Evolutionary conservation across 2,888 invertebrate genomes (phyloP), one percentile per base, ranked within the genome.

Genomic region (Patella caerulea): DNA sequence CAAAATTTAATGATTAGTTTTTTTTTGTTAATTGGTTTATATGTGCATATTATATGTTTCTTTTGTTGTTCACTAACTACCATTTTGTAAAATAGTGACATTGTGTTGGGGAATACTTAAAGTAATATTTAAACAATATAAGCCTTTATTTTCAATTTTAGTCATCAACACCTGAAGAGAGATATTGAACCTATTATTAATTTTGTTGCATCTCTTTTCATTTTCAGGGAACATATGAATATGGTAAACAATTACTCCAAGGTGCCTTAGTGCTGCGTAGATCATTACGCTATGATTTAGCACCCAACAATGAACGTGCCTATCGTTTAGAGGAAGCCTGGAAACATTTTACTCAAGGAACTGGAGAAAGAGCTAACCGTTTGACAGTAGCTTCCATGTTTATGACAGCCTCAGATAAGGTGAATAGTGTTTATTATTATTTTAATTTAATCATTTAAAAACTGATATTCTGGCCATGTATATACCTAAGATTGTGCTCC

Each of bases 381-480:
- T 92, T 96, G 45, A 93, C 95, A 80, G 95, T 95, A 56, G 95
- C 95, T 3, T 94, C 95, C 12, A 95, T 95, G 81, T 96, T 96
- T 88, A 94, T 95, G 89, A 93, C 95, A 81, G 95, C 95, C 78
- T 91, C 92, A 72, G 92, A 93, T 75, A 91, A 93, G 90, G 93
- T 93, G 82, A 81, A 78, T 45, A 45, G 45, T 45, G 9, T 9
- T 45, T 45, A 45, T 9, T 9, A 9, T 45, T 45, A 45, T 45
- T 45, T 45, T 45, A 45, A 45, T 45, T 0, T 45, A 7, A 34
- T 4, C 34, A 7, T 34, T 34, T 34, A 34, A 34, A 34, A 34
- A 34, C 34, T 34, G 45, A 45, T 1, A 9, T 45, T 45, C 45
- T 45, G 45, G 45, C 9, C 45, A 45, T 45, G 7, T 7, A 45